Base-by-base conservation (phyloP, 2,888 invertebrate genomes). In the Acrocyrtus sp. region DNA sequence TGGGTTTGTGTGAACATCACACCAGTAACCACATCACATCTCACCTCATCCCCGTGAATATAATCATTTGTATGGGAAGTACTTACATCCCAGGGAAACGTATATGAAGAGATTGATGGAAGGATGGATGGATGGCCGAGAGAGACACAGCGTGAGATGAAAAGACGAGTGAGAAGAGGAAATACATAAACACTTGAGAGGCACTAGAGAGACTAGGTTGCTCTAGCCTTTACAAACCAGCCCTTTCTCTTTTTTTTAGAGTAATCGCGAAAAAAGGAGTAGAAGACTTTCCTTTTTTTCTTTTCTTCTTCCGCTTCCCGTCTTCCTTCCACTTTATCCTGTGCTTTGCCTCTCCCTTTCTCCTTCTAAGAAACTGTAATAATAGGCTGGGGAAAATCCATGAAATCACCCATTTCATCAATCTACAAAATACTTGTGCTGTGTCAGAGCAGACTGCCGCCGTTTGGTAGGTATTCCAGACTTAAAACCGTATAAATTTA, bases 121-220 rank as follows among this genome's bases (percentile, higher is more conserved):
- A 45, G 53, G 56, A 27, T 41, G 39, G 57, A 50, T 39, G 19
- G 48, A 19, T 48, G 56, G 24, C 21, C 53, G 58, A 67, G 67
- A 19, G 19, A 24, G 39, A 47, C 61, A 53, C 70, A 63, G 70
- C 63, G n/a, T 70, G 70, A n/a, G n/a, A n/a, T n/a, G n/a, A n/a
- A n/a, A 63, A 17, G 48, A 22, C n/a, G 34, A 45, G 50, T 26
- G 58, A 39, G 34, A 56, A 47, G 58, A 72, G 72, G 72, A 72
- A 72, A 72, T 72, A 65, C 72, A 72, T 63, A 72, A 72, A 65
- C 72, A 72, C 72, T 72, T 65, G 72, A 65, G 58, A 72, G 65
- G 51, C 58, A 58, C 65, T 63, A 53, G 22, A 27, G 27, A n/a
- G n/a, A n/a, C n/a, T 58, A 60, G 53, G 58, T 47, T 24, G 19